A percentile compares a stretch with the other conserved stretches of the same genome.
These are phyloP conservation scores for Patella pellucida DNA, from an alignment of 2,888 invertebrate species.

Conservation along the genomic window DNA sequence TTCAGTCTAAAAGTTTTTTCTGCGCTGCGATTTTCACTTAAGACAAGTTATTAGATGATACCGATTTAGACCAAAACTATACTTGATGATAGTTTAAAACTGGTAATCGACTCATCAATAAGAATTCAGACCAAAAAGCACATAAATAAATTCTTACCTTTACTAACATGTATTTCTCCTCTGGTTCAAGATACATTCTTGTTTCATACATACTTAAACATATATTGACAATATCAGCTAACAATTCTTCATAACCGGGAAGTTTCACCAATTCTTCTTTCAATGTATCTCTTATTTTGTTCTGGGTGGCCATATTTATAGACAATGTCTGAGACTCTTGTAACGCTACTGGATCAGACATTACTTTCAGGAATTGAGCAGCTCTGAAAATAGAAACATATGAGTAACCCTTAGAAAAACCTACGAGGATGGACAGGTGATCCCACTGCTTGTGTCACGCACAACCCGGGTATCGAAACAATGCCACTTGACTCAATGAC, in stretches of 20 bases:
- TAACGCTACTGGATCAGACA: slow-evolving; percentile 95
- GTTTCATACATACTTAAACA: slow-evolving; percentile 98
- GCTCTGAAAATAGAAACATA: slow-evolving; percentile 77
- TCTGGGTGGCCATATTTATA: slow-evolving; percentile 98
- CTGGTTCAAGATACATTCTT: slow-evolving; percentile 95
- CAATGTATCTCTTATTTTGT: slow-evolving; percentile 96
- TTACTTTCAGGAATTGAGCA: slow-evolving; percentile 96
- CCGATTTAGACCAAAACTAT: too few species aligned
- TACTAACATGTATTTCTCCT: slow-evolving; percentile 98
- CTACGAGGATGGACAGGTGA: not conserved
- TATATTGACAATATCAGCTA: slow-evolving; percentile 97
- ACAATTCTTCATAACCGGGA: slow-evolving; percentile 89
- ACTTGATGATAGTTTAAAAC: too few species aligned
- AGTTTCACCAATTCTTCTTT: slow-evolving; percentile 87
- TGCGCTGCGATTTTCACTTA: too few species aligned
- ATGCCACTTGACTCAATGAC: too few species aligned
- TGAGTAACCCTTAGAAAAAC: not conserved
- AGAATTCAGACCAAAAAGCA: too few species aligned
- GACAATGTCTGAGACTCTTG: slow-evolving; percentile 98
- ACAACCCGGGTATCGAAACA: too few species aligned
- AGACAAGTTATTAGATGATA: too few species aligned
- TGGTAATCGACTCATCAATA: too few species aligned
- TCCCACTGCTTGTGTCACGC: too few species aligned
- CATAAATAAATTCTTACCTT: slow-evolving; percentile 79
- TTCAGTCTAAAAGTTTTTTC: too few species aligned